Evolutionary conservation across 2,888 invertebrate species (phyloP), one percentile per base, ranked within the genome.

Genomic region (Alcis repandata): DNA sequence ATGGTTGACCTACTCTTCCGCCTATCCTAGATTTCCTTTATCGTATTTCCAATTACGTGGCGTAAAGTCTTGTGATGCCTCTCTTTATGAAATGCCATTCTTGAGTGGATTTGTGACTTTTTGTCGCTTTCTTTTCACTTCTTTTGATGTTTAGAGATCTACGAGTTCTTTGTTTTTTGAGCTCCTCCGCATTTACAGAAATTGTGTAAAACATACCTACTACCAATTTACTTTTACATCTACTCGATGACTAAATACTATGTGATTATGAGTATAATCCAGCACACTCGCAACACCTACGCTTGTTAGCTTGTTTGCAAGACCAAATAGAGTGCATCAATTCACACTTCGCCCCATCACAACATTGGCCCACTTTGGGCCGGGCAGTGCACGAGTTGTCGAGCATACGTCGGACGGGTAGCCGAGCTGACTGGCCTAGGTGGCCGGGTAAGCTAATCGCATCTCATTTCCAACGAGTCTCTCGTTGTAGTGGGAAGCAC

Each of bases 391-490:
- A 46, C 19, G 53, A 62, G 43, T 33, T 48, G 46, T 36, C 56
- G 49, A 38, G 38, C 52, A 58, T 45, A 43, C 17, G 74, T 75
- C 79, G 79, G 71, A 69, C 33, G 13, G 36, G n/a, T 7, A 36
- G 52, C 36, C 32, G 38, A 33, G 22, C 38, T 15, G n/a, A 22
- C 40, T 53, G 22, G 20, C 40, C 56, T 33, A 43, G 54, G 49
- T 73, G 75, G 75, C 79, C 81, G 81, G 78, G 83, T 86, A 78
- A 84, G 86, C 84, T 89, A 89, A 88, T 89, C 86, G 84, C 82
- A 84, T 84, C 88, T 88, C 84, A 90, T 89, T 90, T 89, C 90
- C 90, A 85, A 79, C 84, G 73, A 85, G 88, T 89, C 87, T 82
- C 82, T 77, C 80, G 80, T 82, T 85, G 84, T 85, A 85, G 84